Evolutionary conservation across 2,113 vertebrate species (phyloP), one percentile per base, ranked within the genome.

Genomic region (Lynx canadensis): DNA sequence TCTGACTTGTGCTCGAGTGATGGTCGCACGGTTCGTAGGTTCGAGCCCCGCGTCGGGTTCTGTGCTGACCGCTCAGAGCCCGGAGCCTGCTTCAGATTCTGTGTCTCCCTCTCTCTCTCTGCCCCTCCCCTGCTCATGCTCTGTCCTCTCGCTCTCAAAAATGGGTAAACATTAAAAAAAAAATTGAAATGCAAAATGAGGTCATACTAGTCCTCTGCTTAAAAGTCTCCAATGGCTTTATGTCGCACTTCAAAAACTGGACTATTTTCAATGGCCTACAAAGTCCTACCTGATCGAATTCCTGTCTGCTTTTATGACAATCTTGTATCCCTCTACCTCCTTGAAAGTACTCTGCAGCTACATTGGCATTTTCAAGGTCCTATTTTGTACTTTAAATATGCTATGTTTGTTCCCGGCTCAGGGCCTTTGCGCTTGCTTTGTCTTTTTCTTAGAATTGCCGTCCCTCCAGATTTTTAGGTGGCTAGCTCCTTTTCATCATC

Each of bases 131-230:
- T 23, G 57, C 57, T 60, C 21, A 23, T 23, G 7, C 7, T 60
- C 57, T 38, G n/a, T 38, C 19, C 21, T 71, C n/a, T 23, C 10
- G 18, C n/a, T 38, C n/a, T 71, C 69, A 36, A 71, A 71, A 71
- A 71, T 71, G 21, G 36, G 12, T 38, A 38, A 38, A 71, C 57
- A 38, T 38, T 38, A 0, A 36, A 69, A 73, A 73, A 33, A 29
- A 66, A 33, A 33, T 79, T 91, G 68, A 93, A 94, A 88, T 18
- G 18, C 86, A 93, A 95, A 90, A 33, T 52, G 63, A 81, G 78
- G 60, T 60, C 6, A 50, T n/a, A 50, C 19, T 27, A 63, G 7
- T 78, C 1, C 21, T 52, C 33, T 48, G 31, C 12, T 96, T 94
- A 76, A 65, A 80, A 55, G 18, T 52, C 33, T 48, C 10, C 9